Conservation (phyloP, 2,888 invertebrate genomes). For the Drosophila paracracens region DNA sequence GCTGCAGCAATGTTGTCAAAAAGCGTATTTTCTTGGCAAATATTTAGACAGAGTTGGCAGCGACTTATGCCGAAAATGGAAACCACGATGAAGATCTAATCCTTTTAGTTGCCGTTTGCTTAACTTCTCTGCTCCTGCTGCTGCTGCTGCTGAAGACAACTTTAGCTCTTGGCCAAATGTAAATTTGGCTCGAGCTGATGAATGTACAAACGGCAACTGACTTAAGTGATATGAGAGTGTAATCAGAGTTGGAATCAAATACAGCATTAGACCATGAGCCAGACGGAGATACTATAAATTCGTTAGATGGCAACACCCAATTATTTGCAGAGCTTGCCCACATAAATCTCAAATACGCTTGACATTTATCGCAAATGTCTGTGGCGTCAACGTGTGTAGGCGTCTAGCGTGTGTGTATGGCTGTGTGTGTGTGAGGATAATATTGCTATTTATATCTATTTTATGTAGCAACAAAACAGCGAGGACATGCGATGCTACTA, state of each 20-base stretch:
- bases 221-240: conserved; percentile 20
- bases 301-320: conserved; percentile 58
- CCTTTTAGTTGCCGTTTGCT: conserved; percentile 59
- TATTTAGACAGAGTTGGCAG: conserved; percentile 56
- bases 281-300: conserved; percentile 41
- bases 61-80: conserved; percentile 11
- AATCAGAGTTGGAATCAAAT: conserved; percentile 8
- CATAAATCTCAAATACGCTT: conserved; percentile 71
- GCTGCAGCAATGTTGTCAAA: conserved; percentile 25
- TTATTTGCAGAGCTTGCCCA: conserved; percentile 50
- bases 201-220: conserved; percentile 27
- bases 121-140: neutral
- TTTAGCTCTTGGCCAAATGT: conserved; percentile 45
- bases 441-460: conserved; percentile 58
- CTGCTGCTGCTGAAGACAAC: conserved; percentile 5
- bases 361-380: conserved; percentile 70
- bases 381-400: conserved; percentile 32
- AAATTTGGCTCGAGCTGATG: conserved; percentile 54
- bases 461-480: conserved; percentile 43
- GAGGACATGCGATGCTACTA: conserved; percentile 36
- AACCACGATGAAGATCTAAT: conserved; percentile 59
- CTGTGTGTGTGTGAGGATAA: neutral
- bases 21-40: conserved; percentile 63
- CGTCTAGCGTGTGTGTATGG: neutral
- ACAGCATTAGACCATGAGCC: conserved; percentile 1